Evolutionary conservation across 2,888 invertebrate genomes (phyloP), one percentile per base, ranked within the genome.

Genomic region (Acheta domesticus): DNA sequence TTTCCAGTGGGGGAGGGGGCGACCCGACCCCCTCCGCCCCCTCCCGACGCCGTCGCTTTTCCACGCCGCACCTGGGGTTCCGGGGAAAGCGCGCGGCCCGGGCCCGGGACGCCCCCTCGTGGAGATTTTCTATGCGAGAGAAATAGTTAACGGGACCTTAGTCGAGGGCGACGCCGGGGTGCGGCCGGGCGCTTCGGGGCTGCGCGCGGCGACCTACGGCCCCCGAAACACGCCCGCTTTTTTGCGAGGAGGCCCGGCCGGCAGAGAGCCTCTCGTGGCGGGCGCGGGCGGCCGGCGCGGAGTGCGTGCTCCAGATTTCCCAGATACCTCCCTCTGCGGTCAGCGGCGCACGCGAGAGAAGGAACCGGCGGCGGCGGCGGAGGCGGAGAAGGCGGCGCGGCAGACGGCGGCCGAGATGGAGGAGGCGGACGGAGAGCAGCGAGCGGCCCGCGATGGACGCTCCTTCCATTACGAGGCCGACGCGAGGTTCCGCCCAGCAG

Each of bases 31-130:
- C n/a, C 62, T 19, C 62, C 62, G 62, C 62, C 62, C 62, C n/a
- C 62, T 11, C 12, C n/a, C 23, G 23, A 1, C 23, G 23, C 23
- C 23, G 4, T 0, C 62, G 14, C 62, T 62, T 14, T 12, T 19
- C 62, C 62, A 62, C 62, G 16, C 62, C 62, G 62, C 62, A 62
- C 62, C 62, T 62, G 62, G 62, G n/a, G 62, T n/a, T 62, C n/a
- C 62, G n/a, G 62, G n/a, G n/a, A 62, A 14, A 62, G 62, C 62
- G 36, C 62, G 62, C 16, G 62, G 14, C 11, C 62, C 62, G 5
- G 14, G 8, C 0, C 36, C 62, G 5, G 62, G 62, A 62, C 62
- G 62, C 62, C 62, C 62, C 62, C 62, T n/a, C 16, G 62, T 62
- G n/a, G 62, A 62, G 62, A 62, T 62, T 62, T 62, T 62, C 62